Evolutionary conservation across 2,113 vertebrate genomes (phyloP).

Genomic region (Spilogale gracilis): DNA sequence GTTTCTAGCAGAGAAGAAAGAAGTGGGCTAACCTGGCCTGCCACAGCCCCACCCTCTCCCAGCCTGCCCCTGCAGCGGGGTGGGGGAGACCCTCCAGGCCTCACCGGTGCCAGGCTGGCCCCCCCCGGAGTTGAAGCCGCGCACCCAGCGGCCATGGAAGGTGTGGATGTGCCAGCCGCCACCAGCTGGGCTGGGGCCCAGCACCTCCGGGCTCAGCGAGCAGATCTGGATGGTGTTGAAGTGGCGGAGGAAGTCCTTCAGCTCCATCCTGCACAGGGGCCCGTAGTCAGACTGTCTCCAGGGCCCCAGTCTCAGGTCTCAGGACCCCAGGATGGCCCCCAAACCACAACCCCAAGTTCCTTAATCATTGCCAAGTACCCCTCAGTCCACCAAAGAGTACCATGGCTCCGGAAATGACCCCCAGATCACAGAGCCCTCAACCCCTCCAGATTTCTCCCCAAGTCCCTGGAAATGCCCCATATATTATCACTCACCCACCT

Average conservation of each 20-base stretch:
- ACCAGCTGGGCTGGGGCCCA: constrained; percentile 11
- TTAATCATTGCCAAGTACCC: not conserved
- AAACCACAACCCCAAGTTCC: not conserved
- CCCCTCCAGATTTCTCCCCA: not conserved
- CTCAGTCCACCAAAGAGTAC: not conserved
- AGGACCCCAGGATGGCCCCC: not conserved
- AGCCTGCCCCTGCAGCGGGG: too few relatives aligned
- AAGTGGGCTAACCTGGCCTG: not conserved
- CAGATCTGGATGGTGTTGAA: constrained; percentile 83
- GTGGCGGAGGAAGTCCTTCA: constrained; percentile 80
- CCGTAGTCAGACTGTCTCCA: not conserved
- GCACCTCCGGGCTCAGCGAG: constrained; percentile 78
- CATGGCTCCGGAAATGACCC: not conserved
- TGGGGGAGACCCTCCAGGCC: not conserved
- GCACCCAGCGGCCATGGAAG: constrained; percentile 83
- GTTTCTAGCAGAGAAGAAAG: constrained; percentile 62
- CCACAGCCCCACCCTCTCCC: accelerated
- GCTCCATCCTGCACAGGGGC: constrained; percentile 80
- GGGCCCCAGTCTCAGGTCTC: not conserved
- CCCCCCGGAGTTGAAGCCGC: constrained; percentile 83
- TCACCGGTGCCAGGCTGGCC: constrained; percentile 74
- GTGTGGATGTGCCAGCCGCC: constrained; percentile 77
- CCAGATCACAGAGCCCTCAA: not conserved
- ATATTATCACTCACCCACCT: too few relatives aligned
- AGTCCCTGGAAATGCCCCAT: not conserved